Conservation (phyloP, 2,113 vertebrate species). For the Lycaon pictus region DNA sequence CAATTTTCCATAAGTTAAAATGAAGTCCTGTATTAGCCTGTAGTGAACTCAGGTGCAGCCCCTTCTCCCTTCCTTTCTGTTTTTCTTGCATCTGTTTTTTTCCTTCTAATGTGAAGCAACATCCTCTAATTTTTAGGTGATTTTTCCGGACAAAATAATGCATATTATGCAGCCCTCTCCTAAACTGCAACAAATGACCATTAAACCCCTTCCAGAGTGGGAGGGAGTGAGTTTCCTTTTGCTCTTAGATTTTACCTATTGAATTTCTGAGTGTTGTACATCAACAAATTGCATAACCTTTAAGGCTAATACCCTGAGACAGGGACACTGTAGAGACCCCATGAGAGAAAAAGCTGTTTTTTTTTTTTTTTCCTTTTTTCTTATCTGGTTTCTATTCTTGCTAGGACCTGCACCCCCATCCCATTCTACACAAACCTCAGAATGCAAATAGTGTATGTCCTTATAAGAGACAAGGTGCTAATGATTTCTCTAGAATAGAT, state of each 20-base stretch:
- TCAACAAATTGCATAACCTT: neutral
- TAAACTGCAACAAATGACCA: neutral
- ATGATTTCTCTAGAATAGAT: neutral
- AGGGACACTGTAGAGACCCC: neutral
- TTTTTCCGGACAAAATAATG: constrained; percentile 26
- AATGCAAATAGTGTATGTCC: neutral
- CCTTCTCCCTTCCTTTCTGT: neutral
- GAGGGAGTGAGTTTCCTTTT: neutral
- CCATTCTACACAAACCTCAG: neutral
- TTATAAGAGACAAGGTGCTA: neutral
- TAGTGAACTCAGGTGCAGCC: neutral
- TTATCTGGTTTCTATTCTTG: neutral
- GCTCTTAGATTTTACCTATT: neutral
- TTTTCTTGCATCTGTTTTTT: neutral
- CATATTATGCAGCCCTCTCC: neutral
- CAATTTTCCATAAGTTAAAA: neutral
- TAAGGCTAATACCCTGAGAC: neutral
- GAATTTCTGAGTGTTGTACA: neutral
- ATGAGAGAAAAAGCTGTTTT: neutral
- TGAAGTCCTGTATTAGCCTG: neutral
- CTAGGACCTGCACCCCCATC: neutral
- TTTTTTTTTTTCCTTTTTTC: neutral
- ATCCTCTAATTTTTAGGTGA: neutral
- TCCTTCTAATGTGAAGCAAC: neutral
- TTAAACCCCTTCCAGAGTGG: neutral